Conservation (phyloP, 2,113 vertebrate species). For the Hyaena hyaena region DNA sequence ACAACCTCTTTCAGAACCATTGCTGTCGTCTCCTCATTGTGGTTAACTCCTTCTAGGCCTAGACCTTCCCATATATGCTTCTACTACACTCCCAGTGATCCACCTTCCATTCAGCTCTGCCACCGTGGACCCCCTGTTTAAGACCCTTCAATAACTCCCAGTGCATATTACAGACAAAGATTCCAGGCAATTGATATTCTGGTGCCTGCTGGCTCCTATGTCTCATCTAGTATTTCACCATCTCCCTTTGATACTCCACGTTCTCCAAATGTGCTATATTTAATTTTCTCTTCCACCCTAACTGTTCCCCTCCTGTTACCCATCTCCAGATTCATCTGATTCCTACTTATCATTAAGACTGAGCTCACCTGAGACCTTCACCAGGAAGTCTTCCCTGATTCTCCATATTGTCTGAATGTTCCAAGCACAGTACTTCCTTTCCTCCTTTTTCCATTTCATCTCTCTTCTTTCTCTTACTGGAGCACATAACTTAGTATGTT, state of each 20-base stretch:
- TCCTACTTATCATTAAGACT: neutral
- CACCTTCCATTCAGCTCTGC: neutral
- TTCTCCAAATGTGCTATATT: neutral
- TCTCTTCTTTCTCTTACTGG: neutral
- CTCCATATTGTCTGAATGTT: neutral
- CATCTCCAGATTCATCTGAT: neutral
- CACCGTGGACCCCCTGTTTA: neutral
- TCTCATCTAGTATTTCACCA: neutral
- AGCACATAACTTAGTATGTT: neutral
- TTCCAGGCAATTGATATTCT: neutral
- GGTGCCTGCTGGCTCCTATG: neutral
- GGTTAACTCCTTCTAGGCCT: neutral
- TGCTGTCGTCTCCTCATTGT: neutral
- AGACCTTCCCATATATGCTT: rapidly evolving
- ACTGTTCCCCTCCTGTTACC: neutral
- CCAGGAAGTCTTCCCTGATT: neutral
- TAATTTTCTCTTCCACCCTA: neutral
- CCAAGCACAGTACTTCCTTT: neutral
- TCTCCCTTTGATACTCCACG: neutral
- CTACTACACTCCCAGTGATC: rapidly evolving
- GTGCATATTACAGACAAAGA: neutral
- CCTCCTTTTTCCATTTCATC: neutral
- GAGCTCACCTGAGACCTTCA: neutral
- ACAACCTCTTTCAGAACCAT: neutral
- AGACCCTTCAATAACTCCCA: neutral